Evolutionary conservation across 2,888 invertebrate species (phyloP).

Genomic region (Ochropleura leucogaster): DNA sequence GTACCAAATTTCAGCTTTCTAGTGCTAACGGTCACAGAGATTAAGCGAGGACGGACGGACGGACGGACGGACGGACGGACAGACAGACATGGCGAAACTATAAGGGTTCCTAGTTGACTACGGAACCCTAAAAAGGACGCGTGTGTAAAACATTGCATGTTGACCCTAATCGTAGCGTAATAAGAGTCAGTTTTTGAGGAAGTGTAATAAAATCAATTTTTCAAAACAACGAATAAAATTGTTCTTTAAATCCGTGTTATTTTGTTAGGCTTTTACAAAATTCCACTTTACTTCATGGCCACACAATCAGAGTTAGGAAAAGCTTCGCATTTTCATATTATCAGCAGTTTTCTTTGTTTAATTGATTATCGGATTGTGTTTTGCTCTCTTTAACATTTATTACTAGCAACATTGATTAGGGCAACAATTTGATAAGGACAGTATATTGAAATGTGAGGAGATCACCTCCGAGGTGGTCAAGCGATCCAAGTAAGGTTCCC

Average conservation of each 20-base stretch:
- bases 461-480: background rate
- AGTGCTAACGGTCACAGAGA: too few species aligned
- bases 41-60: too few species aligned
- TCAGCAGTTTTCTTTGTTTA: slow-evolving; percentile 31
- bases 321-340: slow-evolving; percentile 5
- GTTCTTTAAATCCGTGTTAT: background rate
- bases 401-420: background rate
- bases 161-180: too few species aligned
- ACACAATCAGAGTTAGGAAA: slow-evolving; percentile 14
- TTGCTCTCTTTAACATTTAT: background rate
- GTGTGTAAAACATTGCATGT: too few species aligned
- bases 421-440: background rate
- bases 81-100: too few species aligned
- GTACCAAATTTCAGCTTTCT: too few species aligned
- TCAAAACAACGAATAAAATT: background rate
- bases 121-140: too few species aligned
- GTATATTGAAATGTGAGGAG: background rate
- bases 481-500: background rate
- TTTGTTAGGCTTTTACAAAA: background rate
- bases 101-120: too few species aligned
- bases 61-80: too few species aligned
- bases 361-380: slow-evolving; percentile 1
- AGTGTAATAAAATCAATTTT: background rate
- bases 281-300: slow-evolving; percentile 22
- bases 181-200: too few species aligned